Evolutionary conservation across 1,140 invertebrate genomes (phyloP), one percentile per base, ranked within the genome.

Genomic region (Philopotamus ludificatus): DNA sequence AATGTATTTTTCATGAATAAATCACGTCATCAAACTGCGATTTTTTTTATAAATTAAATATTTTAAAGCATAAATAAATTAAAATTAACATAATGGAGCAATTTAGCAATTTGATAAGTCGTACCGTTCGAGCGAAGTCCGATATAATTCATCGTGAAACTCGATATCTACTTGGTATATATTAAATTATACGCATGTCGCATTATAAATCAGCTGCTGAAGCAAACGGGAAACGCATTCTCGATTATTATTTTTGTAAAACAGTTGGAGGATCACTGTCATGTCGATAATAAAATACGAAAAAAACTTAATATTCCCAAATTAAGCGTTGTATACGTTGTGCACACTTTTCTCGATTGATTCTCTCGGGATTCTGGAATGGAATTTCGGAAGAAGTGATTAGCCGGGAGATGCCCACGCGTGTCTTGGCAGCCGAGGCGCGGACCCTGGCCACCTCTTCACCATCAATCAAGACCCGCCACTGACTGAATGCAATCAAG

Each of bases 401-500:
- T 58, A 58, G 55, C 26, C 15, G 55, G 21, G n/a, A 15, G 53
- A 44, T 41, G 21, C 39, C 55, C 16, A 57, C 53, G 34, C 53
- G 22, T 34, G n/a, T 47, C 44, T n/a, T 47, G 44, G 44, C 44
- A 22, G 50, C 50, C 18, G n/a, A 50, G 23, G 60, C 45, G 9
- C 23, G 39, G 62, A 39, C 45, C 54, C 63, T n/a, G 34, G 21
- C 49, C 18, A 65, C 47, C 63, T 53, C 47, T 9, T 7, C n/a
- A 21, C 60, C 34, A 65, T 65, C 63, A 65, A 65, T 65, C 63
- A 65, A 44, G 34, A 47, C 53, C 60, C 7, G 22, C 60, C 15
- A 44, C 58, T 47, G 58, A 58, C 20, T 66, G 57, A 66, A 66
- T 66, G 64, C 57, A 66, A 61, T 60, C 58, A 59, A 66, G 64